These are phyloP conservation scores for Sebastes jordani DNA, from an alignment of 2,797 vertebrate species.

Conservation along the genomic window DNA sequence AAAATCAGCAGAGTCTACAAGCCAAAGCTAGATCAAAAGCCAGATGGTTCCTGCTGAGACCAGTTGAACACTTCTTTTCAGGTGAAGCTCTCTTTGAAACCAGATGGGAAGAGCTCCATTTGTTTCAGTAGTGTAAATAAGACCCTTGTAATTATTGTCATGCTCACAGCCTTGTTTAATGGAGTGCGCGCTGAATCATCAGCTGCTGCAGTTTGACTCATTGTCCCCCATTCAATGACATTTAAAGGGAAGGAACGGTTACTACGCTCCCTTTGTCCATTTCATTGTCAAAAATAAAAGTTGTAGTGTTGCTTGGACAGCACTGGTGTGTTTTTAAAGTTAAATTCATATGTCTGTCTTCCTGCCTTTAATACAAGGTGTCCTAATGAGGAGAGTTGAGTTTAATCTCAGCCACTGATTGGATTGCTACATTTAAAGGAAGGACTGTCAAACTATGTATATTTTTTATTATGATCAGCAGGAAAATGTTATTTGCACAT, in stretches of 20 bases:
- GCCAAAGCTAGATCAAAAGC: conserved; percentile 20
- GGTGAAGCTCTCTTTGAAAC: conserved; percentile 36
- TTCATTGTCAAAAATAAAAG: conserved; percentile 3
- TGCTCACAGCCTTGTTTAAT: conserved; percentile 44
- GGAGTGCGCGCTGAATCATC: conserved; percentile 50
- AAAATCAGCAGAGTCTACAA: background rate
- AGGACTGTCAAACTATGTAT: background rate
- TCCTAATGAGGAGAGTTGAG: background rate
- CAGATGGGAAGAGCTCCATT: conserved; percentile 38
- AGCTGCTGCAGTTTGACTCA: conserved; percentile 45
- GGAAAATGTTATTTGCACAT: background rate
- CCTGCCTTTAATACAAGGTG: rapidly evolving
- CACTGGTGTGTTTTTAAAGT: background rate
- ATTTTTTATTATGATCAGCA: background rate
- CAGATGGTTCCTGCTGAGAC: conserved; percentile 20
- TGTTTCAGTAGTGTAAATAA: conserved; percentile 37
- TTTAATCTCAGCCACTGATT: background rate
- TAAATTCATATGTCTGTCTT: background rate
- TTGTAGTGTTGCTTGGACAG: background rate
- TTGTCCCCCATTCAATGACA: conserved; percentile 20
- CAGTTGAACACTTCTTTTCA: background rate
- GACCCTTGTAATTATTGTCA: conserved; percentile 28
- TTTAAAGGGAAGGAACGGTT: background rate
- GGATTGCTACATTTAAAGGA: background rate
- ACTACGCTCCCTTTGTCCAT: background rate